Base-by-base conservation (phyloP, 2,888 invertebrate species). In the Drosophila nr. medialis region DNA sequence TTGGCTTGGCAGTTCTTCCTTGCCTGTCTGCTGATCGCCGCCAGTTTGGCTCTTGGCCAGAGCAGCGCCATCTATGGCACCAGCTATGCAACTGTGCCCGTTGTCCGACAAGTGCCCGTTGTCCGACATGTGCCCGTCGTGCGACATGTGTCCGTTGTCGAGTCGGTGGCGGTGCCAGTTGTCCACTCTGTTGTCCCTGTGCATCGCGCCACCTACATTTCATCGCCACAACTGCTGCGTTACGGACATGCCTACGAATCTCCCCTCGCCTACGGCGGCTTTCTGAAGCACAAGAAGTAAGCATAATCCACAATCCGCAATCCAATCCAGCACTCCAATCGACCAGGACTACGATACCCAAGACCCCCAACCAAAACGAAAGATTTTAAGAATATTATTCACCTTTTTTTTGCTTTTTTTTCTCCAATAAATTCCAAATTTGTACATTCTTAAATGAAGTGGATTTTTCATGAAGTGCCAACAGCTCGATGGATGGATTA, bases 1-100 rank as follows among this genome's bases (percentile, higher is more conserved):
- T 38, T n/a, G 2, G 2, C 15, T 51, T 51, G 53, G 2, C 66
- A 89, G 89, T 75, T 90, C 81, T 75, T 89, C 77, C 73, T 84
- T 42, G 87, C 63, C 62, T 80, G 56, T 34, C 70, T 78, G 58
- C 71, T 89, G 64, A 45, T 89, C 51, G 89, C 79, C 60, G 76
- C 76, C 69, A 67, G 62, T 54, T 54, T 91, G 74, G 91, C 90
- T 62, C 64, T 87, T 42, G 84, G 69, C 63, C 87, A 86, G 51
- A 75, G 89, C 72, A 73, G 91, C 34, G 72, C 76, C 76, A 68
- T 91, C 74, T 74, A 77, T 63, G 79, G 79, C n/a, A 18, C 56
- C 6, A 59, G 75, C 55, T 80, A 75, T 27, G 76, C 76, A 15
- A 30, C 75, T 4, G 79, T 80, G 13, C 80, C 81, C 6, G 64